Conservation (phyloP, 2,888 invertebrate species). For the Camptogramma bilineatum region DNA sequence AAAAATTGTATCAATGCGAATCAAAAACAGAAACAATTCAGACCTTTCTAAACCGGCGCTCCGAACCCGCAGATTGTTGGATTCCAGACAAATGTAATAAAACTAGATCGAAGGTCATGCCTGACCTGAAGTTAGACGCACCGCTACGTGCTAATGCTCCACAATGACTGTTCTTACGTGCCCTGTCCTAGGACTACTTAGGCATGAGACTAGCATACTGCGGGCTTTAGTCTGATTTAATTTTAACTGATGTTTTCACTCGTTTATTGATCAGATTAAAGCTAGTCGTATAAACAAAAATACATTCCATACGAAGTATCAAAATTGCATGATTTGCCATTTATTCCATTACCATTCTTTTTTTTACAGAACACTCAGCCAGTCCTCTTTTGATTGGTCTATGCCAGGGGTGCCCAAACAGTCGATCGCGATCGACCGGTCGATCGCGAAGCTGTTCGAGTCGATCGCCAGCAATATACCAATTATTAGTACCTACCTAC, state of each 20-base stretch:
- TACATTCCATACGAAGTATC: no score
- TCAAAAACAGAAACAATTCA: conserved; percentile 13
- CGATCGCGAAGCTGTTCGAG: no score
- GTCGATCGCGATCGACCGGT: no score
- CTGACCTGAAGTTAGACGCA: conserved; percentile 49
- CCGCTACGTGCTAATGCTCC: conserved; percentile 59
- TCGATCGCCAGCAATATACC: no score
- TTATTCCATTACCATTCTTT: no score
- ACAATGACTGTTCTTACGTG: conserved; percentile 55
- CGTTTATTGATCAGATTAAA: no score
- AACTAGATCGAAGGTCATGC: conserved; percentile 31
- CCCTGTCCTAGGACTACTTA: conserved; percentile 18
- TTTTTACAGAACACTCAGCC: not conserved
- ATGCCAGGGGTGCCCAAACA: no score
- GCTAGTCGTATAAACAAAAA: no score
- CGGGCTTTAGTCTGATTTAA: no score
- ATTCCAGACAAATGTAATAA: conserved; percentile 24
- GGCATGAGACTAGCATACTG: conserved; percentile 13
- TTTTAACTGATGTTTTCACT: no score
- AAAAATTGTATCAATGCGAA: not conserved
- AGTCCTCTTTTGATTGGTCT: not conserved
- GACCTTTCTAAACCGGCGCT: conserved; percentile 10
- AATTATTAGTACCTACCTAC: no score
- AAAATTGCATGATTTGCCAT: no score
- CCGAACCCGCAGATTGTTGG: conserved; percentile 6